A percentile compares a stretch with the other conserved stretches of the same genome.
These are phyloP conservation scores for Synodontis membranacea DNA, from an alignment of 2,113 vertebrate species.

Conservation along the genomic window DNA sequence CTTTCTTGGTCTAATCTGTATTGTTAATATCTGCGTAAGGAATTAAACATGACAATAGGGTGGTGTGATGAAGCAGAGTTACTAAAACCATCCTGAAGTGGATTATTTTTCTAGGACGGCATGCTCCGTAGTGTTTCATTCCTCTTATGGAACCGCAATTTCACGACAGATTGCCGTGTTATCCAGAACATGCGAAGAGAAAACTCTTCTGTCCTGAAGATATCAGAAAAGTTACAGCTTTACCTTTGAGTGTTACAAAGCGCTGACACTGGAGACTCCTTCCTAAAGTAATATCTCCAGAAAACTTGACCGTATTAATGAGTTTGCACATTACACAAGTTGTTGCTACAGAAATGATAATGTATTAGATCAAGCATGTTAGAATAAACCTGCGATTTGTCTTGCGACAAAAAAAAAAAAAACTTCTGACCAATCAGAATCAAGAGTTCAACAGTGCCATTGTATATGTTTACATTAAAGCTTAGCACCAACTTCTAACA, in stretches of 20 bases:
- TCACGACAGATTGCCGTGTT: background rate
- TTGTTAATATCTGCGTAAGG: background rate
- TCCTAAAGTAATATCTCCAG: background rate
- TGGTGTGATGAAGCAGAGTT: background rate
- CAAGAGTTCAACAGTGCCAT: background rate
- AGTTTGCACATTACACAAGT: background rate
- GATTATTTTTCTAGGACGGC: background rate
- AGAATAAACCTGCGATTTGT: background rate
- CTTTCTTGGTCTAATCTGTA: background rate
- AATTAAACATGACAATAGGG: background rate
- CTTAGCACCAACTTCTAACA: background rate
- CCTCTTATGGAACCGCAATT: too few relatives aligned
- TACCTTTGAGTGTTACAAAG: background rate
- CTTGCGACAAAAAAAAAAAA: background rate
- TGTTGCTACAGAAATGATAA: background rate
- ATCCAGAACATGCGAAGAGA: background rate
- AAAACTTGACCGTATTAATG: background rate
- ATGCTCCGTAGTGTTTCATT: too few relatives aligned
- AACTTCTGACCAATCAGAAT: background rate
- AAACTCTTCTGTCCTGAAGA: background rate
- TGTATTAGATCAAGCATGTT: background rate
- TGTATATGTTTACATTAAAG: background rate
- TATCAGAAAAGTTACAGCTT: background rate
- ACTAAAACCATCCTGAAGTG: background rate
- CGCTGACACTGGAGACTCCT: slow-evolving; percentile 7